Conservation (phyloP, 2,113 vertebrate species). For the Etia nguti region DNA sequence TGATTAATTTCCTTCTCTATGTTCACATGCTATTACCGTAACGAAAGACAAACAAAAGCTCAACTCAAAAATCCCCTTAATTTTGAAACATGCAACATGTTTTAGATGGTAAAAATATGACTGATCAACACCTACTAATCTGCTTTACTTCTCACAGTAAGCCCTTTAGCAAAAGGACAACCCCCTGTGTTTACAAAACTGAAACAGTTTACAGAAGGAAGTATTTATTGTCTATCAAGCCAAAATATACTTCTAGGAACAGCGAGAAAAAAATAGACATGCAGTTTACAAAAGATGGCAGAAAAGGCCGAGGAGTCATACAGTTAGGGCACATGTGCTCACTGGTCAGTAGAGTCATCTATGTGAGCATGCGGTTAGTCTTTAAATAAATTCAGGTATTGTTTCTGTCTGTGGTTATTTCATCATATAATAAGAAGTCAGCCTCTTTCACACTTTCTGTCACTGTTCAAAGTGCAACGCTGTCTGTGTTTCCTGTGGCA, state of each 20-base stretch:
- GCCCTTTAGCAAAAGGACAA: not conserved
- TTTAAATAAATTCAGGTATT: not conserved
- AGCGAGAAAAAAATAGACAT: not conserved
- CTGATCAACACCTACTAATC: not conserved
- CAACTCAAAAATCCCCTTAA: not conserved
- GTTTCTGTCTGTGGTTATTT: constrained; percentile 6
- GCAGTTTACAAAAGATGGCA: not conserved
- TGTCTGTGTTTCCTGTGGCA: not conserved
- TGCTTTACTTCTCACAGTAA: not conserved
- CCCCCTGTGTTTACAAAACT: not conserved
- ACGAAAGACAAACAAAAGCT: not conserved
- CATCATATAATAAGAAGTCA: not conserved
- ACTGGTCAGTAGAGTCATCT: constrained; percentile 4
- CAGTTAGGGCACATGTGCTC: not conserved
- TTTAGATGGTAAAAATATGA: not conserved
- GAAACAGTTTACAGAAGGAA: not conserved
- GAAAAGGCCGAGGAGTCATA: not conserved
- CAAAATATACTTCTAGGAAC: not conserved
- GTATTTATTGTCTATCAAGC: not conserved
- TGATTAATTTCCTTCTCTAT: not conserved
- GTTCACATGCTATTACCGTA: not conserved
- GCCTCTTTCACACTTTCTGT: not conserved
- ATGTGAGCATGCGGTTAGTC: not conserved
- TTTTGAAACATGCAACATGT: not conserved
- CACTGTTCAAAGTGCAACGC: not conserved